Base-by-base conservation (phyloP, 37 sponge, comb jelly and placozoan species). In the Cliona cf. orientalis region DNA sequence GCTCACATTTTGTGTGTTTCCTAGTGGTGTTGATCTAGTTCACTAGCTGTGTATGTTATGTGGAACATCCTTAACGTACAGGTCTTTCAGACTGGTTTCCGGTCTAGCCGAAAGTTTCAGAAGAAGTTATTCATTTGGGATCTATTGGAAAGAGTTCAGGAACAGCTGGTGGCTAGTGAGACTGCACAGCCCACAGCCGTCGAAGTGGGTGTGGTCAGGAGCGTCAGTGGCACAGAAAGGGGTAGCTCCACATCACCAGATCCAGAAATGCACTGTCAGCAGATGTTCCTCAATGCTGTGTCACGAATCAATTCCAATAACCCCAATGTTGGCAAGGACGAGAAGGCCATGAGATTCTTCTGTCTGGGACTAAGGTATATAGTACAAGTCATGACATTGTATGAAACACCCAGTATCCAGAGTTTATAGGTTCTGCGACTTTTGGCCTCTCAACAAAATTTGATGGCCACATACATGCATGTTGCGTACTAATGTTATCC, bases 81-180 rank as follows among this genome's bases (percentile, higher is more conserved):
- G 83, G 63, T 77, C 31, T 71, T 88, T 17, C 46, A 60, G 37
- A 19, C 38, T 42, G 83, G 83, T 5, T 82, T 82, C 83, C 69
- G 46, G 62, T 57, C 57, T 22, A 82, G 63, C 23, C 44, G 83
- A 23, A 88, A 88, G 72, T 88, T 88, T 40, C 37, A 53, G 28
- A 88, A 82, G 65, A 44, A 49, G 21, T 72, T 88, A 58, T 76
- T 57, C 46, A 35, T 82, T 11, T 88, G 89, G 89, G 89, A 88
- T 60, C 14, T 82, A 21, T 44, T 88, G 28, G 89, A 88, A 66
- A 28, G 72, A 39, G 79, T 71, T 6, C 35, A 23, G 29, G 76
- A 81, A n/a, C 46, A 74, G 36, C 40, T 68, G 34, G 32, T 36
- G 61, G 42, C 73, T 14, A n/a, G 19, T 19, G 66, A 79, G 41